Evolutionary conservation across 1,140 invertebrate genomes (phyloP).

Genomic region (Drosophila kurseongensis): DNA sequence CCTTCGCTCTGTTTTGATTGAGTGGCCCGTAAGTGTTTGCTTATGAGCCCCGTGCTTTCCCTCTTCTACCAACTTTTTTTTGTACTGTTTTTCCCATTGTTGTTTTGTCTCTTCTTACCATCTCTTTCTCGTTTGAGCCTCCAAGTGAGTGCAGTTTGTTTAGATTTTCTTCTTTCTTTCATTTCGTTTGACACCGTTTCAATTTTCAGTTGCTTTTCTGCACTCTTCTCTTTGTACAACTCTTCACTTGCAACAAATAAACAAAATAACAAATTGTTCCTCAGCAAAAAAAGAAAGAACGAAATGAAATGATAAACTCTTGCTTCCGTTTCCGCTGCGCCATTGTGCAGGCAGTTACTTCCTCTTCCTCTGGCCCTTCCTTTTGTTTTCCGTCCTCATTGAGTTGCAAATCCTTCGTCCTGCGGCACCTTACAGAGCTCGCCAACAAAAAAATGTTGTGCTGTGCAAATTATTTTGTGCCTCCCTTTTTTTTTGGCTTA

Average conservation of each 20-base stretch:
- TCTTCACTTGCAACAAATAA: constrained; percentile 49
- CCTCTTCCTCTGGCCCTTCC: constrained; percentile 30
- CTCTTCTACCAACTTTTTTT: constrained; percentile 12
- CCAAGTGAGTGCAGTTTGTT: constrained; percentile 48
- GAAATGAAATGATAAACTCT: constrained; percentile 69
- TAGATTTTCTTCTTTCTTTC: constrained; percentile 38
- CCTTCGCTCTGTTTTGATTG: constrained; percentile 81
- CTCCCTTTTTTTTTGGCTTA: constrained; percentile 33
- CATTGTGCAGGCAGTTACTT: constrained; percentile 73
- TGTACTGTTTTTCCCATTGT: constrained; percentile 22
- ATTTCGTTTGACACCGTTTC: constrained; percentile 45
- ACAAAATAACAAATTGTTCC: constrained; percentile 25
- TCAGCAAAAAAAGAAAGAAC: constrained; percentile 26
- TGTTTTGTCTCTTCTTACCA: constrained; percentile 14
- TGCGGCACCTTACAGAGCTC: constrained; percentile 28
- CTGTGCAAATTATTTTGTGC: constrained; percentile 39
- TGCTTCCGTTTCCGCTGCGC: constrained; percentile 84
- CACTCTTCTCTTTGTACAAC: constrained; percentile 42
- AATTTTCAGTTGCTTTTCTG: constrained; percentile 51
- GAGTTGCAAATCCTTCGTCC: constrained; percentile 52
- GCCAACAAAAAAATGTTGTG: constrained; percentile 28
- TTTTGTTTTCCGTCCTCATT: constrained; percentile 29
- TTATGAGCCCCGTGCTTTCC: constrained; percentile 48
- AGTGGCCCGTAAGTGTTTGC: constrained; percentile 75
- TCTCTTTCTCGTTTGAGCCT: constrained; percentile 32